These are phyloP conservation scores for Rhagonycha fulva DNA, from an alignment of 2,888 invertebrate genomes.

Conservation along the genomic window DNA sequence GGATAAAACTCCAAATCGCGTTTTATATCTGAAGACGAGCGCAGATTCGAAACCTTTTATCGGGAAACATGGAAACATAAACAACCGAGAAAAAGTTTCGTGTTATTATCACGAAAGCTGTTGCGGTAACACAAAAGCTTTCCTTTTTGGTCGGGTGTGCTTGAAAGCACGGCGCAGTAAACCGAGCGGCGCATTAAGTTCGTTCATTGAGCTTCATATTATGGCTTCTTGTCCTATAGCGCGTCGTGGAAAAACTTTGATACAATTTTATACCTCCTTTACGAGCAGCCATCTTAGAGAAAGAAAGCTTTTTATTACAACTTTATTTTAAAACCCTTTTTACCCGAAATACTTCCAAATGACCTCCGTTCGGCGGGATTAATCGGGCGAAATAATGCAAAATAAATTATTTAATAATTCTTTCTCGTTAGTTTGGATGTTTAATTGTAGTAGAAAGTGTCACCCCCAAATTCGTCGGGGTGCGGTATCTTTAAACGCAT, in stretches of 20 bases:
- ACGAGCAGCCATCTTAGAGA: conserved; percentile 50
- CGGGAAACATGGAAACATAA: conserved; percentile 43
- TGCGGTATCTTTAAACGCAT: conserved; percentile 48
- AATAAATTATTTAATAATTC: conserved; percentile 35
- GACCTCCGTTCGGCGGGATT: background rate
- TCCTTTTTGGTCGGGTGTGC: conserved; percentile 42
- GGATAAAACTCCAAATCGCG: background rate
- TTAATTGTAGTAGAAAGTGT: conserved; percentile 28
- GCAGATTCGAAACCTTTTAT: background rate
- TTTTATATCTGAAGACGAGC: background rate
- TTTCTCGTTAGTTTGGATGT: conserved; percentile 14
- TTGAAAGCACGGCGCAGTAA: conserved; percentile 51
- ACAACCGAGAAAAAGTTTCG: conserved; percentile 48
- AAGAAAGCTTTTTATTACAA: conserved; percentile 35
- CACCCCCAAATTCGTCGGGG: conserved; percentile 39
- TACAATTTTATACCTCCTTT: conserved; percentile 51
- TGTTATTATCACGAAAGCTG: conserved; percentile 51
- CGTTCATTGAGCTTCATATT: conserved; percentile 51
- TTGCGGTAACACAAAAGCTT: conserved; percentile 47
- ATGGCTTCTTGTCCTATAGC: conserved; percentile 51
- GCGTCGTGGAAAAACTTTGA: conserved; percentile 45
- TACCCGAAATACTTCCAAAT: background rate
- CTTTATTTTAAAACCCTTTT: conserved; percentile 12
- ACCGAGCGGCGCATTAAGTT: conserved; percentile 50
- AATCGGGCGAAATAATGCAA: background rate